Evolutionary conservation across 2,113 vertebrate genomes (phyloP).

Genomic region (Gymnarchus niloticus): DNA sequence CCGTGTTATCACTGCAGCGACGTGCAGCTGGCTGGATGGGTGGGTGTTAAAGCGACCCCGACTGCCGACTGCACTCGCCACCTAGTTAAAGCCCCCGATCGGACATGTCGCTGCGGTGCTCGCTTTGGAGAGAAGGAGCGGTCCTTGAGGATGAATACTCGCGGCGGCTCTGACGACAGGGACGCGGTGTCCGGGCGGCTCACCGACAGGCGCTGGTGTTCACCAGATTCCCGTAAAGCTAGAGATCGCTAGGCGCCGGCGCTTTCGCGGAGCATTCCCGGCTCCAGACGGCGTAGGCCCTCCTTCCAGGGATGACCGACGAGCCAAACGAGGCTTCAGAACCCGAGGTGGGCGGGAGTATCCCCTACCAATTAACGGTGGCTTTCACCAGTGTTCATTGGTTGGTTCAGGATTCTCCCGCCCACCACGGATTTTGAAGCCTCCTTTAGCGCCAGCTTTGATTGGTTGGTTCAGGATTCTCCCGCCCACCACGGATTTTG

Average conservation of each 20-base stretch:
- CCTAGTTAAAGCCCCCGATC: background rate
- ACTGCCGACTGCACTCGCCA: background rate
- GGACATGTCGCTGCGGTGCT: background rate
- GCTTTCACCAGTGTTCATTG: too few relatives aligned
- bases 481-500: too few relatives aligned
- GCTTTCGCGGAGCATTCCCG: background rate
- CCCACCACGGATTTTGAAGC: too few relatives aligned
- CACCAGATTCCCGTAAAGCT: background rate
- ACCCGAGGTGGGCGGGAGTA: too few relatives aligned
- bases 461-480: too few relatives aligned
- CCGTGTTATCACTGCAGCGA: background rate
- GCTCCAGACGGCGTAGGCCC: background rate
- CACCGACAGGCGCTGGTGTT: background rate
- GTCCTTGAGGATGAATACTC: background rate
- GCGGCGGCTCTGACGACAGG: background rate
- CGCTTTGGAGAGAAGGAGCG: background rate
- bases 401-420: too few relatives aligned
- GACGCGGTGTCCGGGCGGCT: background rate
- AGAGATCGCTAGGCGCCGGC: background rate
- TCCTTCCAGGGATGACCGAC: background rate
- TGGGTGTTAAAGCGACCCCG: background rate
- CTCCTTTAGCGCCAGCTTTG: too few relatives aligned
- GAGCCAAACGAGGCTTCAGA: too few relatives aligned
- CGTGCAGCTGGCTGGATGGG: too few relatives aligned
- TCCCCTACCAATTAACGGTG: too few relatives aligned